These are phyloP conservation scores for Diadegma fenestrale DNA, from an alignment of 2,888 invertebrate species.

Conservation along the genomic window DNA sequence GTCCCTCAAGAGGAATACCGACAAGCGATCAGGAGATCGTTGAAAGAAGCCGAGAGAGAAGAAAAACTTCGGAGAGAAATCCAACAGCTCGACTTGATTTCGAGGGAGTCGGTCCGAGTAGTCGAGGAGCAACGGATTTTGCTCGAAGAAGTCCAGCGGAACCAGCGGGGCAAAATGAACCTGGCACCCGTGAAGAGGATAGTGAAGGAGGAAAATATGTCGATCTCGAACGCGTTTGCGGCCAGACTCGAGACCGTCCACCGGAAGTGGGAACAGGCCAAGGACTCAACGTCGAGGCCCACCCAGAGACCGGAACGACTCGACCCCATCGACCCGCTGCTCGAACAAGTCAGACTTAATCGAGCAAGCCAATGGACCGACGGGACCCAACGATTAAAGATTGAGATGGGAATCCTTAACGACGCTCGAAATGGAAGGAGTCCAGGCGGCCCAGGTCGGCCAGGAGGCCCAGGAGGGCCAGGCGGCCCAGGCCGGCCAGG, in stretches of 20 bases:
- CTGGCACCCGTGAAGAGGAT: slow-evolving; percentile 5
- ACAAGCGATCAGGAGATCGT: not conserved
- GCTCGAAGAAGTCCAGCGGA: slow-evolving; percentile 21
- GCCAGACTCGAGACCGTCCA: not conserved
- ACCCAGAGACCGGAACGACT: not conserved
- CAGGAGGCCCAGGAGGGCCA: not conserved
- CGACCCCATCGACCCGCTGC: not conserved
- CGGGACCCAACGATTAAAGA: not conserved
- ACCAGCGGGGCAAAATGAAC: slow-evolving; percentile 9
- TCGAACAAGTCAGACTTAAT: not conserved
- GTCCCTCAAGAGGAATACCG: not conserved
- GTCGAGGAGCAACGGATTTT: not conserved
- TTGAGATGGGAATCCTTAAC: slow-evolving; percentile 2
- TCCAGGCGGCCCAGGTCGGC: not conserved
- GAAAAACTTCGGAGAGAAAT: slow-evolving; percentile 21
- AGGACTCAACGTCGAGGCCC: not conserved
- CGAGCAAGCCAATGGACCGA: slow-evolving; percentile 18
- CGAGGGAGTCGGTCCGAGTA: not conserved
- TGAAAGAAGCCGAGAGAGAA: slow-evolving; percentile 20
- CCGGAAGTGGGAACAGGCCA: slow-evolving; percentile 8
- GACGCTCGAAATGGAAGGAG: not conserved
- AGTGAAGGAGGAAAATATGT: not conserved
- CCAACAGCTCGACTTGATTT: slow-evolving; percentile 15
- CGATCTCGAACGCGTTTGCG: slow-evolving; percentile 1
- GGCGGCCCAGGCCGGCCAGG: not conserved